These are phyloP conservation scores for Scaptomyza flava DNA, from an alignment of 2,888 invertebrate genomes.

Conservation along the genomic window DNA sequence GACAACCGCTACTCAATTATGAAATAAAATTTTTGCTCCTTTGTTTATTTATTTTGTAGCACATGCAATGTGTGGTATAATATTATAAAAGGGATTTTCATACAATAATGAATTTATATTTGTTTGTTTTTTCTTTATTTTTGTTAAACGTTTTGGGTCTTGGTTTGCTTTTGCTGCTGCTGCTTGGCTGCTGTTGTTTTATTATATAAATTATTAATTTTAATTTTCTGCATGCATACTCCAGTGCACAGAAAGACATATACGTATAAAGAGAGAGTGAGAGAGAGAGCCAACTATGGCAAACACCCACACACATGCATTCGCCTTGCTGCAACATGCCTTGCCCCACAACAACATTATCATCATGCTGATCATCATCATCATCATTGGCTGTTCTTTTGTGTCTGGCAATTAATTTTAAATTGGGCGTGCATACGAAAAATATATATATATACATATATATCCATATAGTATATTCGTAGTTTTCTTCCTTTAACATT, in stretches of 20 bases:
- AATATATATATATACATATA: conserved; percentile 32
- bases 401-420: conserved; percentile 83
- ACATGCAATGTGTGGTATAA: conserved; percentile 17
- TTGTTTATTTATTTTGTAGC: conserved; percentile 45
- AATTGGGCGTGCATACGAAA: conserved; percentile 81
- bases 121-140: conserved; percentile 13
- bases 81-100: conserved; percentile 37
- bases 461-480: conserved; percentile 48
- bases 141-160: conserved; percentile 5
- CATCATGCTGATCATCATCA: conserved; percentile 12
- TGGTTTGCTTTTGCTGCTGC: conserved; percentile 20
- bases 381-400: conserved; percentile 69
- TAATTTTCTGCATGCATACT: conserved; percentile 83
- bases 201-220: conserved; percentile 82
- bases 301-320: conserved; percentile 19
- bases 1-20: conserved; percentile 63
- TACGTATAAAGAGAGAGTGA: background rate
- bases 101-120: conserved; percentile 50
- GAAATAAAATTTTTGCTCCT: conserved; percentile 35
- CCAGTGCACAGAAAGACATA: conserved; percentile 54
- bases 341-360: conserved; percentile 18
- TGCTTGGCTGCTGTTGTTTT: conserved; percentile 51
- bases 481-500: conserved; percentile 69
- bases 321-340: conserved; percentile 23
- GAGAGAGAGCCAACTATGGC: background rate